phyloP scores from a whole-genome alignment of 2,113 vertebrate species.

The Microtus ochrogaster region DNA sequence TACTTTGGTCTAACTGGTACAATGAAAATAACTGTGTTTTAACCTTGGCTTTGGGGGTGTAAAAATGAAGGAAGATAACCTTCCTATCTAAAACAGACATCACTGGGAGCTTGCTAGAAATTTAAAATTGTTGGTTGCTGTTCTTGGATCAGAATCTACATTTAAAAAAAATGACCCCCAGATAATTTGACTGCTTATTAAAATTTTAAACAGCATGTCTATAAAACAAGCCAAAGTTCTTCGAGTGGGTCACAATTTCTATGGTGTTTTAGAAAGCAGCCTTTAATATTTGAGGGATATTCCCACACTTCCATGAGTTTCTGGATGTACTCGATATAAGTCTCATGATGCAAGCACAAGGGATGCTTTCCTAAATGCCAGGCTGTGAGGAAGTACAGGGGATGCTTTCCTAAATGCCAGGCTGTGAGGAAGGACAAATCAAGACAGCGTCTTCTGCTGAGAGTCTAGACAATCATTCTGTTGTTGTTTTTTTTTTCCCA shows the following conservation, averaged over 20 bases:
- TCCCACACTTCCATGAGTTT: not conserved
- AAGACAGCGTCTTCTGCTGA: constrained; percentile 28
- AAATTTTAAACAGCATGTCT: not conserved
- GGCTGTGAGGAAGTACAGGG: not conserved
- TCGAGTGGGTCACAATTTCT: not conserved
- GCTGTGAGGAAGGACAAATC: not conserved
- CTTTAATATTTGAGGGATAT: constrained; percentile 9
- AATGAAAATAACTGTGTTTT: constrained; percentile 19
- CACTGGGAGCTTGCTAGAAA: not conserved
- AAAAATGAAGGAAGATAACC: constrained; percentile 37
- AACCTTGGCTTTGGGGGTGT: not conserved
- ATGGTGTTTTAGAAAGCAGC: constrained; percentile 32
- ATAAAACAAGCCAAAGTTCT: not conserved
- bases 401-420: not conserved
- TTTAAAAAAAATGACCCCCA: not conserved
- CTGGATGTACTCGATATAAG: not conserved
- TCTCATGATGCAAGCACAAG: constrained; percentile 4
- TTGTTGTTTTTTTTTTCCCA: not conserved
- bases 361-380: not conserved
- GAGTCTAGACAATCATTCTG: not conserved
- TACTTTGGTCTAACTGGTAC: not conserved
- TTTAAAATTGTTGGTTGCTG: not conserved
- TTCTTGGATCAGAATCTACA: not conserved
- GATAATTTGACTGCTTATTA: not conserved
- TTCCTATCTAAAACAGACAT: not conserved